These are phyloP conservation scores for Oxyura jamaicensis DNA, from an alignment of 2,113 vertebrate genomes.

Conservation along the genomic window DNA sequence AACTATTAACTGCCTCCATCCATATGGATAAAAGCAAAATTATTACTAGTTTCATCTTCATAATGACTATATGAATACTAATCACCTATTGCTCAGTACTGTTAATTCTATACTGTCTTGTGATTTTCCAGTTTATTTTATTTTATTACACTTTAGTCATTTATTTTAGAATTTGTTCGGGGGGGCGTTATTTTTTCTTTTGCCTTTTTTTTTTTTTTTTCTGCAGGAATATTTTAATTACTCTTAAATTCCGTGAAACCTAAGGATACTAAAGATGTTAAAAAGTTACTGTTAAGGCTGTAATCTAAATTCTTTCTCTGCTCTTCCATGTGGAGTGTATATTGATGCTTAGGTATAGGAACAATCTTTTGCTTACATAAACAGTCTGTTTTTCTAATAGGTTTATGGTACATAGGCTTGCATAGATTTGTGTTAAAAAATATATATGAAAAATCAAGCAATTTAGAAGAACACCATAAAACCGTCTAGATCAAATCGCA, in stretches of 20 bases:
- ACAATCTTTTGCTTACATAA: not conserved
- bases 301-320: not conserved
- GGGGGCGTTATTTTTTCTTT: too few relatives aligned
- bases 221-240: too few relatives aligned
- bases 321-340: not conserved
- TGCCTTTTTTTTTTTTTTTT: too few relatives aligned
- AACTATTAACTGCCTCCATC: not conserved
- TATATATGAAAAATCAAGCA: not conserved
- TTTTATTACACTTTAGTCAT: not conserved
- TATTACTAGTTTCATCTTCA: not conserved
- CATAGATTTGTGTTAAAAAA: not conserved
- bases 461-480: not conserved
- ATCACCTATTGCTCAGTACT: not conserved
- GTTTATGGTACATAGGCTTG: not conserved
- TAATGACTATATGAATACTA: not conserved
- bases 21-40: not conserved
- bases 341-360: not conserved
- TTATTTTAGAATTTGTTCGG: not conserved
- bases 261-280: not conserved
- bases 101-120: not conserved
- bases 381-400: not conserved
- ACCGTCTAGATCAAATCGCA: not conserved
- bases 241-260: not conserved
- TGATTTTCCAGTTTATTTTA: not conserved
- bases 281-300: not conserved